These are phyloP conservation scores for Pyrochroa serraticornis DNA, from an alignment of 2,888 invertebrate species.

Conservation along the genomic window DNA sequence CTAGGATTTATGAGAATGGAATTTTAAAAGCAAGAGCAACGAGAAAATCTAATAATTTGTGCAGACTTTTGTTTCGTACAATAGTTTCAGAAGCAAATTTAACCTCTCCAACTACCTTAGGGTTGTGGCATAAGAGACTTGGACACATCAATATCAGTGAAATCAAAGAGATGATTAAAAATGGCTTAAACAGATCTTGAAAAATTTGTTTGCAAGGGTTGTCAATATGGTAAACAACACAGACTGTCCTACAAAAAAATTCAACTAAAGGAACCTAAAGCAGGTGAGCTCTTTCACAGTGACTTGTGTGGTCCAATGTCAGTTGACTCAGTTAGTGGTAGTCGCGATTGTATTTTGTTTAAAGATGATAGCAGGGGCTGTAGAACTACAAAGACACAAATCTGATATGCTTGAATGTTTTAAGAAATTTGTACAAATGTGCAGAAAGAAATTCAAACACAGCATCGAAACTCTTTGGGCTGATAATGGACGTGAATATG, in stretches of 20 bases:
- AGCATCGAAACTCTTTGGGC: constrained; percentile 5
- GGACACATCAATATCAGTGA: constrained; percentile 14
- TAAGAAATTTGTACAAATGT: constrained; percentile 6
- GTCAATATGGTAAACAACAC: constrained; percentile 2
- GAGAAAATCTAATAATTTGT: constrained; percentile 36
- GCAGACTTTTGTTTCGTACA: constrained; percentile 32
- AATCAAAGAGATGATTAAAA: constrained; percentile 1
- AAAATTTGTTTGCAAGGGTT: background rate
- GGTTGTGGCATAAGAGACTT: constrained; percentile 21
- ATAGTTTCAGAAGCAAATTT: no score
- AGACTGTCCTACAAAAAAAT: background rate
- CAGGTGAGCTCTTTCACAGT: constrained; percentile 22
- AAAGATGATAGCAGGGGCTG: constrained; percentile 31
- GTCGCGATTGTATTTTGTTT: constrained; percentile 28
- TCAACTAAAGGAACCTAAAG: background rate
- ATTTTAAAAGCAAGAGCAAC: constrained; percentile 29
- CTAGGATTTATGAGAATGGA: constrained; percentile 29
- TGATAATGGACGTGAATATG: constrained; percentile 23
- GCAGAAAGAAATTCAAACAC: constrained; percentile 20
- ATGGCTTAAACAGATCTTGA: background rate
- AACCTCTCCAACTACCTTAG: no score
- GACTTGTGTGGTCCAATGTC: constrained; percentile 30
- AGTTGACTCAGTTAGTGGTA: constrained; percentile 23
- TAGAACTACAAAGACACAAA: constrained; percentile 26
- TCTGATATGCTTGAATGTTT: constrained; percentile 19